phyloP scores from a whole-genome alignment of 2,888 invertebrate genomes.

The Pasiphila rectangulata region DNA sequence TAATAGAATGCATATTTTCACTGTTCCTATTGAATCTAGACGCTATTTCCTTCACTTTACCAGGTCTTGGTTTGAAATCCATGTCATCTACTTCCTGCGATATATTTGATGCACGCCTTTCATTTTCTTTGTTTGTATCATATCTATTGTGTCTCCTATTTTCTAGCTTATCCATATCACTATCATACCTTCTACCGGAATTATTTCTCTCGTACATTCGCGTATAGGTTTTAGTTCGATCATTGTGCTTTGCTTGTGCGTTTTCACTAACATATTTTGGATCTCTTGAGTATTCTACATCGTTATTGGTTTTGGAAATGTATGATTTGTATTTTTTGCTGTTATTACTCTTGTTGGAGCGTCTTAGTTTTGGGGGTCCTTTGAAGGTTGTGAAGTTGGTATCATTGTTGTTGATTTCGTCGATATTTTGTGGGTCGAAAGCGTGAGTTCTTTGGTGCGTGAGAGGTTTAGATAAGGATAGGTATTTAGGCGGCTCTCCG shows the following conservation, averaged over 20 bases:
- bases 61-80: conserved; percentile 60
- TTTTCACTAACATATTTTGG: conserved; percentile 59
- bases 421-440: conserved; percentile 59
- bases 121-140: conserved; percentile 29
- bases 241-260: conserved; percentile 49
- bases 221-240: conserved; percentile 48
- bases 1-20: conserved; percentile 47
- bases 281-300: conserved; percentile 68
- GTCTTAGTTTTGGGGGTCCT: conserved; percentile 55
- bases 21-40: conserved; percentile 66
- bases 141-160: conserved; percentile 40
- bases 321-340: conserved; percentile 46
- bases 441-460: conserved; percentile 76
- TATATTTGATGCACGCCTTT: conserved; percentile 17
- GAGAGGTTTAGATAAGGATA: conserved; percentile 76
- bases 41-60: conserved; percentile 73
- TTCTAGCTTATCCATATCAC: conserved; percentile 30
- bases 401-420: conserved; percentile 65
- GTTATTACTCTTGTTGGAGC: conserved; percentile 57
- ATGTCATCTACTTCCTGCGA: conserved; percentile 20
- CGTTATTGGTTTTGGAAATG: conserved; percentile 62
- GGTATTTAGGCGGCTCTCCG: conserved; percentile 76
- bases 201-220: conserved; percentile 62
- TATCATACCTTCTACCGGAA: conserved; percentile 47
- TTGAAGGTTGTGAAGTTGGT: conserved; percentile 61